These are phyloP conservation scores for Chrysopa pallens DNA, from an alignment of 1,140 invertebrate species.

Conservation along the genomic window DNA sequence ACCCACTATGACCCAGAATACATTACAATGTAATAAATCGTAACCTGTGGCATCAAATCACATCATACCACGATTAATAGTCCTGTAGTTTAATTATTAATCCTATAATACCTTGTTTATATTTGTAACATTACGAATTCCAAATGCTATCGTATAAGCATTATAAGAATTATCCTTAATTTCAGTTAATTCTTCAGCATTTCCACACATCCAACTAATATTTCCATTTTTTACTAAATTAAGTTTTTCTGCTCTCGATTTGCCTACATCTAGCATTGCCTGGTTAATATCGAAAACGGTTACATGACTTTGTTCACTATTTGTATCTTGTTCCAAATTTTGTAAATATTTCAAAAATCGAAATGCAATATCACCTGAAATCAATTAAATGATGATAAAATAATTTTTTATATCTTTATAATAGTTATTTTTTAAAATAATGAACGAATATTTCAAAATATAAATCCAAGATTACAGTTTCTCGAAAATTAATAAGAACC, in stretches of 20 bases:
- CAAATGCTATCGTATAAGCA: constrained; percentile 96
- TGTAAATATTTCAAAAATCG: constrained; percentile 61
- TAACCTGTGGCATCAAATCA: too few species aligned
- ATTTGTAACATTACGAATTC: constrained; percentile 90
- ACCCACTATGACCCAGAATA: too few species aligned
- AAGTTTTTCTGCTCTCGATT: constrained; percentile 40
- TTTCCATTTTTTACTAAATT: constrained; percentile 15
- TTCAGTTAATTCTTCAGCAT: constrained; percentile 72
- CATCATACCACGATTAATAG: too few species aligned
- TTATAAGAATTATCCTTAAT: constrained; percentile 66
- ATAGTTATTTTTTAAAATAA: constrained; percentile 1
- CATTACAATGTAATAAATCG: too few species aligned
- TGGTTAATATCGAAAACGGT: constrained; percentile 90
- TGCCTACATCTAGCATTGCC: constrained; percentile 87
- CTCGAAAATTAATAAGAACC: not conserved
- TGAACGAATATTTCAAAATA: not conserved
- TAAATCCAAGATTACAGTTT: not conserved
- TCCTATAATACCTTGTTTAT: constrained; percentile 70
- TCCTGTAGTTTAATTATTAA: constrained; percentile 16
- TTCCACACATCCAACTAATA: constrained; percentile 69
- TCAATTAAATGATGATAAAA: not conserved
- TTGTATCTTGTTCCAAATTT: constrained; percentile 24
- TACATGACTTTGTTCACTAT: constrained; percentile 40
- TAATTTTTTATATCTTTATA: too few species aligned
- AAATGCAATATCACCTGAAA: constrained; percentile 68